phyloP scores from a whole-genome alignment of 35 echinoderm and acorn worm species.

The Strongylocentrotus purpuratus region DNA sequence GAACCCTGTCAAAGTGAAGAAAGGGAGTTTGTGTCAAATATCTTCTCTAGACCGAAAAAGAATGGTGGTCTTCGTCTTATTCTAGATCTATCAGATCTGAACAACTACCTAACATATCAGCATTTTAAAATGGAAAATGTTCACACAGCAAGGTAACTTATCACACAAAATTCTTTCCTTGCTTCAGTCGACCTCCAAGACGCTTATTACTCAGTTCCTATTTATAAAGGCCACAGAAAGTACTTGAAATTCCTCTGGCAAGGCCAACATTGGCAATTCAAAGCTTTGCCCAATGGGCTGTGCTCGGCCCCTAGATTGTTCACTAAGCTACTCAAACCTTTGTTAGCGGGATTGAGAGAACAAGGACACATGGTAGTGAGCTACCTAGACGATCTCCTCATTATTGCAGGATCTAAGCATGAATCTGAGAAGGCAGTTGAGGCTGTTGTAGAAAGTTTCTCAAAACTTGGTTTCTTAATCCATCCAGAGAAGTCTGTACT shows the following conservation, averaged over 20 bases:
- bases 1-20: neutral
- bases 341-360: constrained; percentile 52
- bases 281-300: constrained; percentile 64
- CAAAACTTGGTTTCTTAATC: constrained; percentile 21
- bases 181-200: constrained; percentile 69
- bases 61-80: neutral
- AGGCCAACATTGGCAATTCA: constrained; percentile 56
- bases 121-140: constrained; percentile 16
- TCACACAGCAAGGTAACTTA: neutral
- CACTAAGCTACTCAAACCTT: constrained; percentile 72
- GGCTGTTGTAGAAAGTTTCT: neutral
- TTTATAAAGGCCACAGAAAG: constrained; percentile 38
- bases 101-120: neutral
- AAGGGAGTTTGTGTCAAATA: neutral
- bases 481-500: constrained; percentile 66
- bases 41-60: neutral
- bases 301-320: constrained; percentile 57
- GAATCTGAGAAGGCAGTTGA: constrained; percentile 30
- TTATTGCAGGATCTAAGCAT: constrained; percentile 33
- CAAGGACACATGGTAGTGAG: constrained; percentile 50
- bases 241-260: constrained; percentile 77
- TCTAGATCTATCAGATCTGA: neutral
- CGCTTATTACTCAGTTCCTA: constrained; percentile 62
- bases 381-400: constrained; percentile 68
- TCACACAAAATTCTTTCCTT: neutral